phyloP scores from a whole-genome alignment of 2,113 vertebrate genomes.

The Sorex araneus region DNA sequence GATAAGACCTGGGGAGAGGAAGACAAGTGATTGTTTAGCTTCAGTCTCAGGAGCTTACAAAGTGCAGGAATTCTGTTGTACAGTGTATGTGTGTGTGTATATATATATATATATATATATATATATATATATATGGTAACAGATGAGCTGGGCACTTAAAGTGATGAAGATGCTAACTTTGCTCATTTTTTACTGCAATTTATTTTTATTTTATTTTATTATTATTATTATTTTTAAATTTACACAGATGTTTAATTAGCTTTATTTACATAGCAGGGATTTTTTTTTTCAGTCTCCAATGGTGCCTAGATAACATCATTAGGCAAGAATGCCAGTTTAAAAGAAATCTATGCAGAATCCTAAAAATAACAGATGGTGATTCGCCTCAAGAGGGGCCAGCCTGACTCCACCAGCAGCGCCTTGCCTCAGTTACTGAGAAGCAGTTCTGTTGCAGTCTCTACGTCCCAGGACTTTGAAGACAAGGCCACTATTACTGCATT shows the following conservation, averaged over 20 bases:
- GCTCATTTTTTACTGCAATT: neutral
- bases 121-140: neutral
- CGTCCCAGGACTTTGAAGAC: constrained; percentile 99
- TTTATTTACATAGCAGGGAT: constrained; percentile 96
- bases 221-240: constrained; percentile 97
- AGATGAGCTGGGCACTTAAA: neutral
- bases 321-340: constrained; percentile 92
- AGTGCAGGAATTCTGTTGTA: neutral
- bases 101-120: too few species aligned
- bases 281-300: constrained; percentile 92
- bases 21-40: neutral
- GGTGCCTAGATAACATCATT: constrained; percentile 91
- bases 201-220: too few species aligned
- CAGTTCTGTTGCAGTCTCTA: constrained; percentile 98
- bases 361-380: constrained; percentile 93
- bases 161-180: neutral
- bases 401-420: constrained; percentile 89
- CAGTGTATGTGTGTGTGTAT: too few species aligned
- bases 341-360: constrained; percentile 95
- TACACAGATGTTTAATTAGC: constrained; percentile 98
- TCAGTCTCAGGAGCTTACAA: neutral
- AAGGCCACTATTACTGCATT: constrained; percentile 99
- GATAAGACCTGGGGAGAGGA: neutral
- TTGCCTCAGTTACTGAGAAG: constrained; percentile 97
- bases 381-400: constrained; percentile 90